Base-by-base conservation (phyloP, 2,888 invertebrate species). In the Byasa hedistus region DNA sequence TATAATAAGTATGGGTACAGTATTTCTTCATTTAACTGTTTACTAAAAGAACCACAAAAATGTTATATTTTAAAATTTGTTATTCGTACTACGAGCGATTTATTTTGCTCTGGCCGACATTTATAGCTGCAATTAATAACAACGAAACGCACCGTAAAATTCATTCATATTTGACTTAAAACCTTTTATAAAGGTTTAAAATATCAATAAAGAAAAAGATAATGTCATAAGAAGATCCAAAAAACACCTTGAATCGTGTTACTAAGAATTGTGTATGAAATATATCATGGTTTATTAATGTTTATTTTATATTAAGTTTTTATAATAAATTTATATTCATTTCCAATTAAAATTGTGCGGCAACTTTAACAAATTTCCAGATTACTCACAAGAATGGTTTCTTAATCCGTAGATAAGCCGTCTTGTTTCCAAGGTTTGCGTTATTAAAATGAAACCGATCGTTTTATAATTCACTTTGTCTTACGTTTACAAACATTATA, bases 351-450 rank as follows among this genome's bases (percentile, higher is more conserved):
- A 21, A 52, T n/a, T 21, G 1, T 52, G 19, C 15, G 5, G 52
- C 21, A 21, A 19, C 3, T 8, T 52, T 22, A 19, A 19, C 21
- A n/a, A 52, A 52, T 52, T 5, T 21, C n/a, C 21, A 21, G 52
- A 21, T 4, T 52, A 10, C 12, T 12, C 21, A 2, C n/a, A 8
- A 52, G 19, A 52, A 52, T 21, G 44, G 52, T 52, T 52, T 21
- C n/a, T 52, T 52, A 52, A 52, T 52, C 52, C 52, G 8, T 10
- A 2, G 52, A 52, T 52, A 52, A 52, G 52, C 52, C 52, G n/a
- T 21, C 52, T 52, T 52, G 21, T 52, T 3, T 52, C 21, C 52
- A 52, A 52, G 52, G 52, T 52, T 52, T 52, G 19, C n/a, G 7
- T 1, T 21, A 52, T 52, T 52, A 7, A 52, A 21, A n/a, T 52